Percentiles rank a stretch among this genome's conserved stretches.
phyloP scores from a whole-genome alignment of 2,797 vertebrate species.

The Champsocephalus esox region DNA sequence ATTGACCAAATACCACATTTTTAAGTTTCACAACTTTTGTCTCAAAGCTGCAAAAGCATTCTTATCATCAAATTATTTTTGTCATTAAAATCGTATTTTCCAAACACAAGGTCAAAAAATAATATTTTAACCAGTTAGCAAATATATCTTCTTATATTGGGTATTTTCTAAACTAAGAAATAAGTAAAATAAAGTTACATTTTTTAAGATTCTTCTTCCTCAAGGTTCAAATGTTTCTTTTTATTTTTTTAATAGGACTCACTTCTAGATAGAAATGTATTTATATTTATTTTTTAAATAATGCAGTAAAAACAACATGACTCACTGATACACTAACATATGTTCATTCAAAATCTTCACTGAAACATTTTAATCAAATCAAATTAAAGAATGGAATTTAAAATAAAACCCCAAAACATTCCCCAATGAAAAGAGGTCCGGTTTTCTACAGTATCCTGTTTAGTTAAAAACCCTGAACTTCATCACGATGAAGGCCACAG shows the following conservation, averaged over 20 bases:
- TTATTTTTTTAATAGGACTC: neutral
- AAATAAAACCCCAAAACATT: no score
- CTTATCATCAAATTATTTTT: no score
- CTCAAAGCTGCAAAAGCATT: no score
- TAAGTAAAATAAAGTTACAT: neutral
- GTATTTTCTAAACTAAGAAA: neutral
- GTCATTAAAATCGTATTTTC: no score
- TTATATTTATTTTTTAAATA: neutral
- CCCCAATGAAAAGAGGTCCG: neutral
- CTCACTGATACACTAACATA: neutral
- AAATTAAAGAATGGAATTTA: no score
- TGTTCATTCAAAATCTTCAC: no score
- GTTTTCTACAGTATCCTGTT: neutral
- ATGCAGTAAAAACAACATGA: neutral
- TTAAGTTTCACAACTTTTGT: no score
- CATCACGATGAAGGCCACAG: conserved; percentile 20
- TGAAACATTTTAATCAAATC: no score
- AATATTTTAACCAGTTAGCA: neutral
- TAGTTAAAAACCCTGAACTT: conserved; percentile 14
- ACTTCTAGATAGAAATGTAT: neutral
- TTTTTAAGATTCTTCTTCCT: neutral
- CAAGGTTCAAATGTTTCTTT: no score
- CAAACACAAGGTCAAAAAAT: neutral
- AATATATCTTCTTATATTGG: neutral
- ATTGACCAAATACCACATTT: no score